A percentile compares a stretch with the other conserved stretches of the same genome.
Conservation (phyloP, 2,797 vertebrate species). For the Chrosomus eos region DNA sequence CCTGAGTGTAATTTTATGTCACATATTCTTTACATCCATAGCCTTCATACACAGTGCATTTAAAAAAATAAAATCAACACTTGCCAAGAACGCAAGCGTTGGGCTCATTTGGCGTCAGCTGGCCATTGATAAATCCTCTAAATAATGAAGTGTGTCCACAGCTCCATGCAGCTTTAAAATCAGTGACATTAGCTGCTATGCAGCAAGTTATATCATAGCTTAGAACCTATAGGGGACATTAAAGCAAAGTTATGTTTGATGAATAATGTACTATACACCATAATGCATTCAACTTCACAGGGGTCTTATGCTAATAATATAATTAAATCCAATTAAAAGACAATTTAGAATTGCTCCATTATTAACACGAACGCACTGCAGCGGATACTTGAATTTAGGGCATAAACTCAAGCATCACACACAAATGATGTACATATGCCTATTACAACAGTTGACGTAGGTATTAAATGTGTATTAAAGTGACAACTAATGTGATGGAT, state of each 20-base stretch:
- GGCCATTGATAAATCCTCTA: background rate
- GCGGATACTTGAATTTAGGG: background rate
- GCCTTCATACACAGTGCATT: background rate
- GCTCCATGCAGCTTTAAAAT: background rate
- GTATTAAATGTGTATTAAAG: background rate
- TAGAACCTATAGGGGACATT: conserved; percentile 25
- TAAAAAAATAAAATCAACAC: background rate
- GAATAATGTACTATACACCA: conserved; percentile 73
- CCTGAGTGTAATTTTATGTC: background rate
- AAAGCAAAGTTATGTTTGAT: conserved; percentile 62
- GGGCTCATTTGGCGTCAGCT: background rate
- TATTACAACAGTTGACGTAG: background rate
- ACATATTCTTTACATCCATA: background rate
- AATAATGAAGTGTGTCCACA: conserved; percentile 1
- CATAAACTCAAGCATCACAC: conserved; percentile 11
- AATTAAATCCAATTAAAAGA: conserved; percentile 46
- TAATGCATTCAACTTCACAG: conserved; percentile 31
- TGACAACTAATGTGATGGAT: background rate
- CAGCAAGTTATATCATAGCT: background rate
- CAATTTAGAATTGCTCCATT: conserved; percentile 25
- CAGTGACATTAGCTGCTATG: background rate
- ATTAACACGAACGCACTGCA: conserved; percentile 21
- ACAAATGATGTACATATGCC: background rate
- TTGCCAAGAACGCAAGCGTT: background rate
- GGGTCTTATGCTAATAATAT: conserved; percentile 45